A percentile compares a stretch with the other conserved stretches of the same genome.
These are phyloP conservation scores for Phyllotreta striolata DNA, from an alignment of 2,888 invertebrate species.

Conservation along the genomic window DNA sequence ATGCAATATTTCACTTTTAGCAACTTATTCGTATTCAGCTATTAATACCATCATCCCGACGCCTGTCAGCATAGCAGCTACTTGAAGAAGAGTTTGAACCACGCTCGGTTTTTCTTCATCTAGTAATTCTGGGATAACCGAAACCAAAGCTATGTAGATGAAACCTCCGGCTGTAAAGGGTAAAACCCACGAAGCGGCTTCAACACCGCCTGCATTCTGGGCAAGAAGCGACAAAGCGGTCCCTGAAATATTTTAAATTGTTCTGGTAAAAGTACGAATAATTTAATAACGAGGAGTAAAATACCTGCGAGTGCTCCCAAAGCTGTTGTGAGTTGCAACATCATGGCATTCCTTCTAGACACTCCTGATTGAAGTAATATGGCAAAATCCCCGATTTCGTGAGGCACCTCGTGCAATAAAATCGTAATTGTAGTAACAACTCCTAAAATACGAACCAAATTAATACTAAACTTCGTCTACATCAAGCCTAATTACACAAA, in stretches of 20 bases:
- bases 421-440: conserved; percentile 95
- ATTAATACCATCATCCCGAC: conserved; percentile 97
- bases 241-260: conserved; percentile 70
- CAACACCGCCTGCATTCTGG: conserved; percentile 74
- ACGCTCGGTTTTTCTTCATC: conserved; percentile 81
- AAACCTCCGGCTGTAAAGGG: conserved; percentile 99
- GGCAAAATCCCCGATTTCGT: conserved; percentile 99
- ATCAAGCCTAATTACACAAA: not conserved
- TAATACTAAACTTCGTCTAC: not conserved
- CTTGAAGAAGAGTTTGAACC: conserved; percentile 90
- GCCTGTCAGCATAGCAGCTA: conserved; percentile 85
- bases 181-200: conserved; percentile 86
- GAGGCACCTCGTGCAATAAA: conserved; percentile 97
- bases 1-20: conserved; percentile 5
- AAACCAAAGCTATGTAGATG: conserved; percentile 99
- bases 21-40: conserved; percentile 74
- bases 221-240: conserved; percentile 87
- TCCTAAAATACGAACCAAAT: conserved; percentile 29
- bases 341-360: conserved; percentile 91
- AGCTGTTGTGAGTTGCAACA: conserved; percentile 92
- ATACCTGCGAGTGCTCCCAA: conserved; percentile 89
- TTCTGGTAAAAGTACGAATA: not conserved
- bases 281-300: not conserved
- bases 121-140: conserved; percentile 96
- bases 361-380: conserved; percentile 98